phyloP scores from a whole-genome alignment of 2,888 invertebrate species.

The Anoplius nigerrimus region DNA sequence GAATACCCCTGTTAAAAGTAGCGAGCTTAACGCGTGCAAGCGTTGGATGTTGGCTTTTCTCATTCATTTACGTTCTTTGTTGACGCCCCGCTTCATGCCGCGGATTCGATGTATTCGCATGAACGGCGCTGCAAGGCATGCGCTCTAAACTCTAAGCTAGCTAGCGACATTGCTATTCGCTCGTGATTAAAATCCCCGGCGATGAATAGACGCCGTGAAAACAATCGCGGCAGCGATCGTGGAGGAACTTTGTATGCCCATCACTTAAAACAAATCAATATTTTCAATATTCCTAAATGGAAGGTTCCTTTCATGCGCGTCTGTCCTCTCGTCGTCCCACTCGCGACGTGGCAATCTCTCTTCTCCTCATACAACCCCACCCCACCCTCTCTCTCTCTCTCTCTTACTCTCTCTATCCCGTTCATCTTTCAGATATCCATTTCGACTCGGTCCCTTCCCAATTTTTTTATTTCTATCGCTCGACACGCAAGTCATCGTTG shows the following conservation, averaged over 20 bases:
- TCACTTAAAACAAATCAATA: slow-evolving; percentile 65
- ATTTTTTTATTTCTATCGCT: too few species aligned
- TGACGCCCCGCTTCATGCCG: too few species aligned
- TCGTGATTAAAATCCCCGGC: too few species aligned
- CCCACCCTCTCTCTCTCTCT: background rate
- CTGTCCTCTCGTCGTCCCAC: slow-evolving; percentile 31
- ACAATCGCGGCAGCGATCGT: background rate
- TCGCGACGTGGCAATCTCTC: slow-evolving; percentile 18
- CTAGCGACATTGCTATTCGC: too few species aligned
- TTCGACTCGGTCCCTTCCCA: background rate
- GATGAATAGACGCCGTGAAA: slow-evolving; percentile 28
- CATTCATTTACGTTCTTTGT: too few species aligned
- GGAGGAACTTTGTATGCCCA: slow-evolving; percentile 44
- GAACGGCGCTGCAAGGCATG: too few species aligned
- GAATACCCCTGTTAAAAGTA: too few species aligned
- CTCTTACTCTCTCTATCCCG: slow-evolving; percentile 2
- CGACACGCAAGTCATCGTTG: too few species aligned
- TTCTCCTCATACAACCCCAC: slow-evolving; percentile 23
- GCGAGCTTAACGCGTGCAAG: too few species aligned
- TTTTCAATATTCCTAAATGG: slow-evolving; percentile 68
- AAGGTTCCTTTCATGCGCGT: slow-evolving; percentile 35
- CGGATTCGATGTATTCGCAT: too few species aligned
- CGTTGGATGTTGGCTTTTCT: too few species aligned
- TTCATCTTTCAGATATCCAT: slow-evolving; percentile 7
- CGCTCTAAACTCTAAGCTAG: too few species aligned